phyloP scores from a whole-genome alignment of 2,888 invertebrate genomes.

The Drosophila meridiana region DNA sequence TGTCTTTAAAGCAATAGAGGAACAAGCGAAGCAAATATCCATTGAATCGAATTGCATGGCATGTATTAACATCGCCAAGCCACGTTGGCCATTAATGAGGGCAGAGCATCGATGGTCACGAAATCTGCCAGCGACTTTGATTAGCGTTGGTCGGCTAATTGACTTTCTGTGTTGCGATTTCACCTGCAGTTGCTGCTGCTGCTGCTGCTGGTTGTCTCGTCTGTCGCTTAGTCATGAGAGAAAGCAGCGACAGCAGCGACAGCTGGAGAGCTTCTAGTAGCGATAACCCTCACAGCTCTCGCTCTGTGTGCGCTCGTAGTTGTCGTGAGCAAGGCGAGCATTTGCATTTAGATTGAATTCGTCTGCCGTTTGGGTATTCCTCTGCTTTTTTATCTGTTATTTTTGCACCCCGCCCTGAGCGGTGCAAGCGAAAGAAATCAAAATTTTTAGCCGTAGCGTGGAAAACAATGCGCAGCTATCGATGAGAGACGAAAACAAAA shows the following conservation, averaged over 20 bases:
- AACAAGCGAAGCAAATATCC: conserved; percentile 12
- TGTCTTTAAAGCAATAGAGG: conserved; percentile 66
- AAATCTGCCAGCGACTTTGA: conserved; percentile 56
- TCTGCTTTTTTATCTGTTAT: conserved; percentile 13
- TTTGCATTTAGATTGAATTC: conserved; percentile 80
- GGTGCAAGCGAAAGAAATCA: conserved; percentile 75
- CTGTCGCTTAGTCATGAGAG: conserved; percentile 20
- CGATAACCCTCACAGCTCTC: not conserved
- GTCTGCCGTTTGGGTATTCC: conserved; percentile 50
- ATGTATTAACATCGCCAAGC: conserved; percentile 53
- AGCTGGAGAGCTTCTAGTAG: not conserved
- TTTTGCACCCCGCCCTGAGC: conserved; percentile 36
- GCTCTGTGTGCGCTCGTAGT: conserved; percentile 13
- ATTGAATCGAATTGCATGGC: conserved; percentile 64
- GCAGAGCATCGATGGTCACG: conserved; percentile 18
- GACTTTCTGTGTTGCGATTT: conserved; percentile 78
- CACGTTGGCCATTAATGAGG: conserved; percentile 36
- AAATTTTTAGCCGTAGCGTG: conserved; percentile 51
- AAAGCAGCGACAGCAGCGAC: not conserved
- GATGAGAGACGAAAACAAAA: conserved; percentile 23
- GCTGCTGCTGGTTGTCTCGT: conserved; percentile 26
- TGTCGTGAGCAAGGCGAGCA: conserved; percentile 60
- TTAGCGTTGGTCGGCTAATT: conserved; percentile 72
- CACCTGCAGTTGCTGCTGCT: conserved; percentile 58
- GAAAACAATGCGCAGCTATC: conserved; percentile 44